Base-by-base conservation (phyloP, 2,888 invertebrate species). In the Sarcophaga rosellei region DNA sequence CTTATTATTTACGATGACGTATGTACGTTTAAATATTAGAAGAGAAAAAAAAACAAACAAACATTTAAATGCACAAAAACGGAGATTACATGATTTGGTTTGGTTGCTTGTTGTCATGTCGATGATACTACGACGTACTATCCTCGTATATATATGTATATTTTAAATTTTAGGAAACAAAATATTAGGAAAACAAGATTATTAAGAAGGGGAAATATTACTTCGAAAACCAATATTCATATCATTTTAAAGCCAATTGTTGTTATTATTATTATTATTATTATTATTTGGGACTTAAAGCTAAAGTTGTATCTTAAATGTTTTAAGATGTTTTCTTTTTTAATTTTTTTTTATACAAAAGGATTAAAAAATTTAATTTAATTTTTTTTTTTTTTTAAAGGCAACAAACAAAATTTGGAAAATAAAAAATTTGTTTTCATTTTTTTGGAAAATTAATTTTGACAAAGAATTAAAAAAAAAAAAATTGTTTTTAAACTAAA, bases 401-500 rank as follows among this genome's bases (percentile, higher is more conserved):
- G 20, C 1, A 65, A 17, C 23, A 65, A 25, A 65, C n/a, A 47
- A 69, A 69, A 69, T 8, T 47, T 47, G 20, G 20, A 3, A 21
- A 10, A 68, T 21, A 47, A 21, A 23, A 15, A 44, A 47, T 47
- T 47, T 3, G 2, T 53, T 35, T 35, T 53, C 53, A 3, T 35
- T 35, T 35, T 35, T 35, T 35, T 17, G 15, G 2, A 53, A 53
- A 53, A 35, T 35, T 8, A 44, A 35, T 20, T 53, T 62, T 23
- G 59, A 35, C n/a, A 20, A 61, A 6, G 10, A 59, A 20, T n/a
- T 78, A 6, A 23, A 2, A 69, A 72, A 6, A 23, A 2, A 69
- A 72, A 45, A 47, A 47, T 3, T 15, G 15, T 6, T 8, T 84
- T 87, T 85, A 87, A 83, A 85, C 80, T 66, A 85, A 87, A 85